These are phyloP conservation scores for Pitangus sulphuratus DNA, from an alignment of 2,797 vertebrate species.

Conservation along the genomic window DNA sequence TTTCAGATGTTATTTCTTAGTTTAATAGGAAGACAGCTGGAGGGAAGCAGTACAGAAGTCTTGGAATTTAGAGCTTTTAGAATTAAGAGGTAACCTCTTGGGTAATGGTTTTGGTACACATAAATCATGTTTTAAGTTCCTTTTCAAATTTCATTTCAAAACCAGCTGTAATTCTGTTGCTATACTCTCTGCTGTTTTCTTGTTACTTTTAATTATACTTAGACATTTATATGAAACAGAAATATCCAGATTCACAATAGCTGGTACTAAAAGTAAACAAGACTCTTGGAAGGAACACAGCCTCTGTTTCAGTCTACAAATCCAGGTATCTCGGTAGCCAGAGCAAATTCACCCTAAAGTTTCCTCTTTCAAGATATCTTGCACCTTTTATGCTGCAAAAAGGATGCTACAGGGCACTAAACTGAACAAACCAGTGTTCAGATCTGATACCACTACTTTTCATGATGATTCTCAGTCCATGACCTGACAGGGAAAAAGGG, in stretches of 20 bases:
- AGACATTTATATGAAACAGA: not conserved
- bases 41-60: not conserved
- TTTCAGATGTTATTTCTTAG: not conserved
- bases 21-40: not conserved
- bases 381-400: not conserved
- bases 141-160: slow-evolving; percentile 26
- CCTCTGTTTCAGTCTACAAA: not conserved
- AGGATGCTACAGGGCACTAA: not conserved
- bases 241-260: not conserved
- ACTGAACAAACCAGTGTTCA: not conserved
- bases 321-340: not conserved
- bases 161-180: not conserved
- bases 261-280: not conserved
- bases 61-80: not conserved
- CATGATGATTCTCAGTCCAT: not conserved
- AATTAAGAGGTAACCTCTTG: not conserved
- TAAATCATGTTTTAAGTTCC: not conserved
- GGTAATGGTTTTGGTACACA: not conserved
- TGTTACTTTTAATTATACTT: not conserved
- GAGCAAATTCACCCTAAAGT: not conserved
- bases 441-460: not conserved
- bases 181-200: not conserved
- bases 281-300: not conserved
- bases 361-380: not conserved
- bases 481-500: not conserved